Evolutionary conservation across 2,888 invertebrate genomes (phyloP).

Genomic region (Yponomeuta cagnagella): DNA sequence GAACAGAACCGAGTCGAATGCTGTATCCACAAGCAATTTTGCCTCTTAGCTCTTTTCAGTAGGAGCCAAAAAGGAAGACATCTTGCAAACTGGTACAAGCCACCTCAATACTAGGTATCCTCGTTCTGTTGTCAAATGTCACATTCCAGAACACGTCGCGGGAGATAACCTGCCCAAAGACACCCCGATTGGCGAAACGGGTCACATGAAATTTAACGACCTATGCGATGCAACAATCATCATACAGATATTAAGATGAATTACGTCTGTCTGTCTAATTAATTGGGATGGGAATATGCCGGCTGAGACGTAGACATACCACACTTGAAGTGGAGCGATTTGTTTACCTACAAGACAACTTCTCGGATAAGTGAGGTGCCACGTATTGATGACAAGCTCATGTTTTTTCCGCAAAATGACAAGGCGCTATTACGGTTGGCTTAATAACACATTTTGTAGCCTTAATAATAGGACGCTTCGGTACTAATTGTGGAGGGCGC

Average conservation of each 20-base stretch:
- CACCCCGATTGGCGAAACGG: neutral
- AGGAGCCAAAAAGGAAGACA: neutral
- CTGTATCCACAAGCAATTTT: neutral
- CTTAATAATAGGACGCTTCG: neutral
- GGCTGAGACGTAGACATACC: neutral
- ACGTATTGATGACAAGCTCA: neutral
- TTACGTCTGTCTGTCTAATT: neutral
- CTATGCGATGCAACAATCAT: neutral
- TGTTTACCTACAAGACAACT: neutral
- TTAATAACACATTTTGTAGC: neutral
- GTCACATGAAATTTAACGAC: neutral
- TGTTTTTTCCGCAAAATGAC: slow-evolving; percentile 1
- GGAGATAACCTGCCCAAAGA: neutral
- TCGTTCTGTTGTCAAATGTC: slow-evolving; percentile 10
- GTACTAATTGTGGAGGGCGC: neutral
- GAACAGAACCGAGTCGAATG: neutral
- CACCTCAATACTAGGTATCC: slow-evolving; percentile 4
- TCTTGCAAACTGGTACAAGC: neutral
- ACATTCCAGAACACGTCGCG: slow-evolving; percentile 7
- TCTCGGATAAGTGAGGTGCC: neutral
- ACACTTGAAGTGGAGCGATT: neutral
- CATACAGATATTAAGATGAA: neutral
- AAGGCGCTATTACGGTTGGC: neutral
- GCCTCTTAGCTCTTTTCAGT: neutral
- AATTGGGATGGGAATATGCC: neutral